Conservation (phyloP, 2,888 invertebrate species). For the Perithous albicinctus region DNA sequence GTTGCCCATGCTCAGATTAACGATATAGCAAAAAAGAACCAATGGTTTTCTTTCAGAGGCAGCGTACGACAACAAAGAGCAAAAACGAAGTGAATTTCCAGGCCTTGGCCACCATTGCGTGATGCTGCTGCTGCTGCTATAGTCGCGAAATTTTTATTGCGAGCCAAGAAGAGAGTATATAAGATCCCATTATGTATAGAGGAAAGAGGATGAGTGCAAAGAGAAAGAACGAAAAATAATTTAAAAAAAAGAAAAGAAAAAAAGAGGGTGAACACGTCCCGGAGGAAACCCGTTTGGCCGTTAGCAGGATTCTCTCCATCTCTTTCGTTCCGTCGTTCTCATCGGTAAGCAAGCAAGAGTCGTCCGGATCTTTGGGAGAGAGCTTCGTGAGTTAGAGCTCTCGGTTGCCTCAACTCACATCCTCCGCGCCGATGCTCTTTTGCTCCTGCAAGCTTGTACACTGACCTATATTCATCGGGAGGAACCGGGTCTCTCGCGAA, state of each 20-base stretch:
- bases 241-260: slow-evolving; percentile 63
- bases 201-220: slow-evolving; percentile 62
- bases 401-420: slow-evolving; percentile 46
- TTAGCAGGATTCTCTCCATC: slow-evolving; percentile 75
- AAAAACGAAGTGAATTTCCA: neutral
- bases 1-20: neutral
- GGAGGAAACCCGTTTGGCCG: slow-evolving; percentile 83
- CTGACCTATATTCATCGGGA: slow-evolving; percentile 82
- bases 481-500: slow-evolving; percentile 80
- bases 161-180: slow-evolving; percentile 27
- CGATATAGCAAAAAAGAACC: neutral
- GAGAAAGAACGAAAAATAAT: slow-evolving; percentile 48
- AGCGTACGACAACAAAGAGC: slow-evolving; percentile 76
- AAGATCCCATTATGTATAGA: slow-evolving; percentile 35
- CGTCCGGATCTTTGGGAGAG: slow-evolving; percentile 44
- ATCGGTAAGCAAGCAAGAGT: slow-evolving; percentile 33
- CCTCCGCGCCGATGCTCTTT: slow-evolving; percentile 73
- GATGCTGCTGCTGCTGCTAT: slow-evolving; percentile 9
- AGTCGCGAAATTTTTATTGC: slow-evolving; percentile 29
- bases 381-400: slow-evolving; percentile 69
- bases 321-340: slow-evolving; percentile 77
- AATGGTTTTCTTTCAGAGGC: neutral
- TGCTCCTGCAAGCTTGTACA: slow-evolving; percentile 82
- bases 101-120: neutral
- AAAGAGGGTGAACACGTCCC: slow-evolving; percentile 71